Percentiles rank a stretch among this genome's conserved stretches.
phyloP scores from a whole-genome alignment of 2,113 vertebrate genomes.

The Eulacestoma nigropectus region DNA sequence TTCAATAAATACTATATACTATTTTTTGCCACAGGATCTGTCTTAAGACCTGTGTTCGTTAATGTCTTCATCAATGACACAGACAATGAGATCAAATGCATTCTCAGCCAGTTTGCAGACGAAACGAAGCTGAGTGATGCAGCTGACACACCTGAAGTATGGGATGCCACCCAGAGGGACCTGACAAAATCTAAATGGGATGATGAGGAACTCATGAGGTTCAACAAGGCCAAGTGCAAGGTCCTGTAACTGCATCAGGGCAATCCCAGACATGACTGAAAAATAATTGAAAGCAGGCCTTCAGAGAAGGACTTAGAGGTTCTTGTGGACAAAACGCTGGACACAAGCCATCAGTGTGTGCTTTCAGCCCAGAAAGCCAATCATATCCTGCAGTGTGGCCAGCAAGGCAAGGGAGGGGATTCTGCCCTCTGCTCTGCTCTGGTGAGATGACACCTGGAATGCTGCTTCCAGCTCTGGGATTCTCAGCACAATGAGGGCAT shows the following conservation, averaged over 20 bases:
- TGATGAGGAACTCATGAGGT: neutral
- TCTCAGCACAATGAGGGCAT: neutral
- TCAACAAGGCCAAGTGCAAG: neutral
- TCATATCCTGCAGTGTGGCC: neutral
- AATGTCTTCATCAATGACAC: neutral
- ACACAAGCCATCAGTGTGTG: neutral
- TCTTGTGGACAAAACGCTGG: neutral
- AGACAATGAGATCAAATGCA: neutral
- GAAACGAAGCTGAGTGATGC: neutral
- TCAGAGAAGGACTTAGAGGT: neutral
- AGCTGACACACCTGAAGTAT: neutral
- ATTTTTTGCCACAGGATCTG: neutral
- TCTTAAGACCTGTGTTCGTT: rapidly evolving
- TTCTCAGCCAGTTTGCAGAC: neutral
- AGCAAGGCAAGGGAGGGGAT: neutral
- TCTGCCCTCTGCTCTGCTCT: neutral
- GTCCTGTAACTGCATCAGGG: too few relatives aligned
- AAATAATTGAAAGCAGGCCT: neutral
- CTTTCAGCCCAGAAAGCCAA: neutral
- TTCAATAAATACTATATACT: neutral
- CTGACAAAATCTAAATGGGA: neutral
- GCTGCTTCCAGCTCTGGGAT: neutral
- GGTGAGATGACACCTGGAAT: neutral
- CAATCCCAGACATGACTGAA: neutral
- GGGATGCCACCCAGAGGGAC: neutral